Evolutionary conservation across 2,888 invertebrate species (phyloP), one percentile per base, ranked within the genome.

Genomic region (Diabrotica balteata): DNA sequence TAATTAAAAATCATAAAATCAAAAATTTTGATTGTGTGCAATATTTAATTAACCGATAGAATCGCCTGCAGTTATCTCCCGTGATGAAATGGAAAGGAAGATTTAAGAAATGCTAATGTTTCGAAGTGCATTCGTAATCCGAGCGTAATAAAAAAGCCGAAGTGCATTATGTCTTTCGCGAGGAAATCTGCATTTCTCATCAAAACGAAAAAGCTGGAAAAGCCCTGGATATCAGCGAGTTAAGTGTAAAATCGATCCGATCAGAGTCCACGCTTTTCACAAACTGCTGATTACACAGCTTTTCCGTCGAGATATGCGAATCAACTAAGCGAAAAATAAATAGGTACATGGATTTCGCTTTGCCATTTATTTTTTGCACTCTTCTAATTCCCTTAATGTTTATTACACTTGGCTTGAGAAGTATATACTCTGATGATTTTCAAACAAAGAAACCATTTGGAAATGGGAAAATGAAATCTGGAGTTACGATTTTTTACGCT

Each of bases 271-370:
- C 57, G 66, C 63, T 70, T 73, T 74, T 76, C 76, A 71, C 78
- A 76, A 78, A 78, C 76, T 77, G 79, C 79, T 79, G 78, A 78
- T 79, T 78, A 78, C 76, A 73, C 75, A 70, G 72, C 73, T 70
- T 69, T 59, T 49, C 62, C 65, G 70, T 59, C 69, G 58, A 71
- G 73, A 73, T 69, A 70, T 67, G 69, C 66, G 72, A 69, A 69
- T 73, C 69, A 65, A 64, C 73, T 66, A 67, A 68, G 68, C 71
- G 73, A 68, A 70, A 71, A 73, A 73, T 73, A 73, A 73, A 71
- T 71, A 71, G 73, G 69, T 71, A 71, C 70, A 70, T 47, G 64
- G 65, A 68, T 67, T 70, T 65, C 62, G 52, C 61, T 66, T 59
- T 49, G 63, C 67, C 64, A 55, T 69, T 67, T 67, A 52, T 67